These are phyloP conservation scores for Drosophila mimica DNA, from an alignment of 2,888 invertebrate species.

Conservation along the genomic window DNA sequence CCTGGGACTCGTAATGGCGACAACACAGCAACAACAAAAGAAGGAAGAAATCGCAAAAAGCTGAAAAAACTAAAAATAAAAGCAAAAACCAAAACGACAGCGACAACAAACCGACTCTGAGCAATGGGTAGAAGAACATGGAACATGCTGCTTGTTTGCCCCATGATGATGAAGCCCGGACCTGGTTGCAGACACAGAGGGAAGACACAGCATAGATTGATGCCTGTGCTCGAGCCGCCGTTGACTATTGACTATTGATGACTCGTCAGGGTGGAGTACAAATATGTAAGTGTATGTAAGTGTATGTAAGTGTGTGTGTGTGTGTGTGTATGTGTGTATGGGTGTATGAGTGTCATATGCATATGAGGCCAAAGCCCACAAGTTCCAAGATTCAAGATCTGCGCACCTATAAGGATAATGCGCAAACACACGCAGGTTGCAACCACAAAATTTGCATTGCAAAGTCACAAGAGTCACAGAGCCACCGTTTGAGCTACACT, in stretches of 20 bases:
- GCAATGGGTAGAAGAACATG: slow-evolving; percentile 40
- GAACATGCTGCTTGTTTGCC: slow-evolving; percentile 43
- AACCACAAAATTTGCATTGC: slow-evolving; percentile 69
- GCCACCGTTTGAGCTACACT: slow-evolving; percentile 18
- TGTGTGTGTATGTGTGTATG: background rate
- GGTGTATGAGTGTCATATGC: slow-evolving; percentile 55
- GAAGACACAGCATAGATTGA: slow-evolving; percentile 47
- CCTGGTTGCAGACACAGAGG: slow-evolving; percentile 18
- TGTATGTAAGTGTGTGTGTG: slow-evolving; percentile 1
- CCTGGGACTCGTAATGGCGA: slow-evolving; percentile 75
- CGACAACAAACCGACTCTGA: slow-evolving; percentile 32
- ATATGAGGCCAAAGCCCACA: slow-evolving; percentile 47
- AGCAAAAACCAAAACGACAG: slow-evolving; percentile 26
- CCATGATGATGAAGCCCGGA: slow-evolving; percentile 32
- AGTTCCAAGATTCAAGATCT: slow-evolving; percentile 59
- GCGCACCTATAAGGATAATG: slow-evolving; percentile 75
- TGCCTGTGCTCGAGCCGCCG: slow-evolving; percentile 54
- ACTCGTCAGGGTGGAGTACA: slow-evolving; percentile 35
- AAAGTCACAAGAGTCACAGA: slow-evolving; percentile 50
- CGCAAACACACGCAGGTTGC: slow-evolving; percentile 75
- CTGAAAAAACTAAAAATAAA: background rate
- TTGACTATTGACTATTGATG: slow-evolving; percentile 77
- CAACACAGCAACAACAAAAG: slow-evolving; percentile 71
- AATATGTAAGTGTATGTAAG: slow-evolving; percentile 8
- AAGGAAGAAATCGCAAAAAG: slow-evolving; percentile 17